Percentiles rank a stretch among this genome's conserved stretches.
Conservation (phyloP, 2,888 invertebrate genomes). For the Dicyrtoma fusca region DNA sequence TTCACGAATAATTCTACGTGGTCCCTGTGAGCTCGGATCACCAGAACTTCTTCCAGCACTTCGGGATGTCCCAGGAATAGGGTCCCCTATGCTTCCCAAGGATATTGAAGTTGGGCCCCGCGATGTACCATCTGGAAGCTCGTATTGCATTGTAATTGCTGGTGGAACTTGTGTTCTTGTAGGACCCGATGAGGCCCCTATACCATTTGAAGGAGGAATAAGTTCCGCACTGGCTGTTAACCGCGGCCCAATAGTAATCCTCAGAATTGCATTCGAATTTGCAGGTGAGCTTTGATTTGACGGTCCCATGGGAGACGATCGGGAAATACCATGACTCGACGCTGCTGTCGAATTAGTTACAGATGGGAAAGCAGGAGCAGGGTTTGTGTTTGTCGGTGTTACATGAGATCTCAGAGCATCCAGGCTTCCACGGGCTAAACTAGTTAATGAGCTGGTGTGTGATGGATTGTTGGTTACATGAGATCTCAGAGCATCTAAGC, state of each 20-base stretch:
- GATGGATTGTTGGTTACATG: constrained; percentile 37
- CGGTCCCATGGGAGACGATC: constrained; percentile 4
- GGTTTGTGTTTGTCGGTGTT: not conserved
- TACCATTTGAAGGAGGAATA: constrained; percentile 13
- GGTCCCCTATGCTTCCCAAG: not conserved
- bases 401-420: constrained; percentile 4
- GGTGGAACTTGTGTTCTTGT: constrained; percentile 41
- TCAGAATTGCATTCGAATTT: constrained; percentile 21
- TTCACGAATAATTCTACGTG: constrained; percentile 43
- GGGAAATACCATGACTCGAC: constrained; percentile 1
- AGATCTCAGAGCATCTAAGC: constrained; percentile 52
- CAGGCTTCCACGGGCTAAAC: not conserved
- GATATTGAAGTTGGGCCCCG: constrained; percentile 1
- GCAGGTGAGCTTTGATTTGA: constrained; percentile 11
- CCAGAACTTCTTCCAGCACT: constrained; percentile 8
- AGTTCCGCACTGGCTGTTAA: constrained; percentile 27
- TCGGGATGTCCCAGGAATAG: constrained; percentile 18
- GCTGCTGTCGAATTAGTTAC: not conserved
- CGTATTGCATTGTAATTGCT: constrained; percentile 52
- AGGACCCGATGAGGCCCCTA: not conserved
- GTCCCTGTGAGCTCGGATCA: not conserved
- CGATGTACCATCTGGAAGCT: constrained; percentile 31
- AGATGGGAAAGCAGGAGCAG: not conserved
- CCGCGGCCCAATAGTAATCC: constrained; percentile 32
- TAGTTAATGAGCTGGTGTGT: not conserved